Evolutionary conservation across 2,113 vertebrate genomes (phyloP).

Genomic region (Butorides virescens): DNA sequence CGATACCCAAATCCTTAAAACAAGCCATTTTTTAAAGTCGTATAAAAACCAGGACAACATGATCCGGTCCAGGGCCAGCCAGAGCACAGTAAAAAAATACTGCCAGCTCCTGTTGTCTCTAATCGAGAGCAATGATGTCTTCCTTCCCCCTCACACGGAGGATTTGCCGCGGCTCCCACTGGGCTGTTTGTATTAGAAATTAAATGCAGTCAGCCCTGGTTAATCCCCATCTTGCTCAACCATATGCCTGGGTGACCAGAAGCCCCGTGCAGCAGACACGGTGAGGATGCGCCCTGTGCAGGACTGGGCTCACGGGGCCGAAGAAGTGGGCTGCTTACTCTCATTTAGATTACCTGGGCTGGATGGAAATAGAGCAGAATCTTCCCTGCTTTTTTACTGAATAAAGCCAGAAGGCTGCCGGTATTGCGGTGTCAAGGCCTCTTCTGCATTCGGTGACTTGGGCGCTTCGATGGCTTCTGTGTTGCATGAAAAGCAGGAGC

Average conservation of each 20-base stretch:
- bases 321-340: neutral
- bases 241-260: neutral
- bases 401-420: neutral
- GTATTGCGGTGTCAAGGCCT: neutral
- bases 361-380: neutral
- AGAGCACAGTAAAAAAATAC: neutral
- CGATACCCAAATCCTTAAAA: neutral
- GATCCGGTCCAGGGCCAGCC: neutral
- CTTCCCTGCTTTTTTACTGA: neutral
- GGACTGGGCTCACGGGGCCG: neutral
- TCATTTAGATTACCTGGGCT: neutral
- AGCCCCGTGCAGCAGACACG: neutral
- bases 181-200: neutral
- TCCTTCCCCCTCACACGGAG: neutral
- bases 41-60: neutral
- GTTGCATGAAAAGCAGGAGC: neutral
- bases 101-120: neutral
- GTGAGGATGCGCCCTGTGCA: neutral
- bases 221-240: neutral
- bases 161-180: neutral
- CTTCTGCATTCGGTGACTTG: neutral
- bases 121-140: neutral
- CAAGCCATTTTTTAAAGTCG: neutral
- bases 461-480: neutral
- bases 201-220: neutral